Evolutionary conservation across 2,797 vertebrate species (phyloP).

Genomic region (Picus viridis): DNA sequence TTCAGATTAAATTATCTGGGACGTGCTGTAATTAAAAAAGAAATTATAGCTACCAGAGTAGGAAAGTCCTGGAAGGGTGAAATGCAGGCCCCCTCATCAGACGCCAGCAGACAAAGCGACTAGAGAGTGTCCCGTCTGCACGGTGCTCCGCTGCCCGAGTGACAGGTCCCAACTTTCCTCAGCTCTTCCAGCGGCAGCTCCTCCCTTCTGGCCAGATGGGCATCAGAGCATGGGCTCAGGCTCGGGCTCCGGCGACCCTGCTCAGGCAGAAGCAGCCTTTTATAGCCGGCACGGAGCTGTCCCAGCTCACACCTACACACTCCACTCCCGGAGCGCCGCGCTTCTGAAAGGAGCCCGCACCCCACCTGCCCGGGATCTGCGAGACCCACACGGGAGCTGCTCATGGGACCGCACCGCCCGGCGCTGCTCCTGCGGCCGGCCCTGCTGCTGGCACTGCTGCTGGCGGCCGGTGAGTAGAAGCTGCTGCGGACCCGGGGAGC

Average conservation of each 20-base stretch:
- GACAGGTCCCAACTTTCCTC: not conserved
- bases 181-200: slow-evolving; percentile 3
- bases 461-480: slow-evolving; percentile 40
- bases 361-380: not conserved
- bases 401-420: slow-evolving; percentile 14
- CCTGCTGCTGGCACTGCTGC: not conserved
- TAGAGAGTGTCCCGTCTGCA: rapidly evolving
- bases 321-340: rapidly evolving
- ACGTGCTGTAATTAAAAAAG: not conserved
- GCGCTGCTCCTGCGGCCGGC: not conserved
- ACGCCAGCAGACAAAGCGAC: rapidly evolving
- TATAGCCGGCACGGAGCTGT: not conserved
- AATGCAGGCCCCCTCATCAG: not conserved
- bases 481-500: not conserved
- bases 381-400: not conserved
- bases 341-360: not conserved
- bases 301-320: not conserved
- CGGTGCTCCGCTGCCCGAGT: not conserved
- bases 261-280: not conserved
- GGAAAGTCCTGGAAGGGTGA: not conserved
- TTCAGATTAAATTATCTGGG: not conserved
- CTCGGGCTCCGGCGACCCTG: not conserved
- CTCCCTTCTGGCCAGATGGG: slow-evolving; percentile 55
- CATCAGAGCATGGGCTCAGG: not conserved
- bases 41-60: not conserved